Evolutionary conservation across 30 jellyfish, hydroid and myxozoan genomes (phyloP).

Genomic region (Rhopilema esculentum): DNA sequence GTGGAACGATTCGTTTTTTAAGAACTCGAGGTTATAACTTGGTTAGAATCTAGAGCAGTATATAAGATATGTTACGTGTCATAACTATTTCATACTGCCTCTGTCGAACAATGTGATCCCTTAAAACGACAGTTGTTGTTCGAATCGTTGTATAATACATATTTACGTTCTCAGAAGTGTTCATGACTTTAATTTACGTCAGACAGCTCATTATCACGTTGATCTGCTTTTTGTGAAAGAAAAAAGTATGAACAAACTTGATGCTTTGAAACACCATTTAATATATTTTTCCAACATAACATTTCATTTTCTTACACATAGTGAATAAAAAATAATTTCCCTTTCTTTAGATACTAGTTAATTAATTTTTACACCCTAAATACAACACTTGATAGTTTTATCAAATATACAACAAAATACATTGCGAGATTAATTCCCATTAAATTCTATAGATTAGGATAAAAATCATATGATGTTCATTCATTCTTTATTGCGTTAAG

Average conservation of each 20-base stretch:
- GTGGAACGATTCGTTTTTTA: too few species aligned
- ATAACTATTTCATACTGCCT: too few species aligned
- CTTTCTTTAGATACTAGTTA: background rate
- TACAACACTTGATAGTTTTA: background rate
- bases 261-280: background rate
- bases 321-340: slow-evolving; percentile 6
- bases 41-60: too few species aligned
- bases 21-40: too few species aligned
- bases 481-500: background rate
- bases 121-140: too few species aligned
- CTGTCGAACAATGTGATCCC: too few species aligned
- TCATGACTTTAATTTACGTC: too few species aligned
- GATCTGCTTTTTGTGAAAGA: background rate
- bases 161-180: too few species aligned
- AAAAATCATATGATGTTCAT: background rate
- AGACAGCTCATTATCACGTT: too few species aligned
- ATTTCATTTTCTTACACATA: background rate
- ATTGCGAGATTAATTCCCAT: background rate
- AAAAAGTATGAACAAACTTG: background rate
- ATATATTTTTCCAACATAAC: background rate
- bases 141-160: too few species aligned
- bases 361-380: slow-evolving; percentile 12
- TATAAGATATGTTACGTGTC: too few species aligned
- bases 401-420: background rate
- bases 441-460: background rate